Conservation (phyloP, 2,113 vertebrate species). For the Solenodon paradoxus region DNA sequence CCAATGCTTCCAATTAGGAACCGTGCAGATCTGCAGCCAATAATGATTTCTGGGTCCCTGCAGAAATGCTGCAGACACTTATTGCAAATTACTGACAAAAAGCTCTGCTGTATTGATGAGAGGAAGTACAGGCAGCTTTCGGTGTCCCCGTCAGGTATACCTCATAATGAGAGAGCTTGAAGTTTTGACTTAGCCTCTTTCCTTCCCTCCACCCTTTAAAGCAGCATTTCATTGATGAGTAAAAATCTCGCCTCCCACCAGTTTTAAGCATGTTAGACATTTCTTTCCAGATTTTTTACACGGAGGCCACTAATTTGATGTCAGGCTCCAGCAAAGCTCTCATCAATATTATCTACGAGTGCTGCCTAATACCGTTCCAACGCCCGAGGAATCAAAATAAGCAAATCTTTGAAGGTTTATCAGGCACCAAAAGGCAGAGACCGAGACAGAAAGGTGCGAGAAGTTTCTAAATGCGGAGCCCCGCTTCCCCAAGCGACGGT, state of each 20-base stretch:
- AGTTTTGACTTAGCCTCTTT: constrained; percentile 79
- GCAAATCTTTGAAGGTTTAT: constrained; percentile 72
- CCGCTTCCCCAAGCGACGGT: not conserved
- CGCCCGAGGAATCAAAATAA: constrained; percentile 70
- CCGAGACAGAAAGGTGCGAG: constrained; percentile 13
- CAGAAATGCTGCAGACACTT: constrained; percentile 95
- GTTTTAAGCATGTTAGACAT: constrained; percentile 85
- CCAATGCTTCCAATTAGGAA: constrained; percentile 99
- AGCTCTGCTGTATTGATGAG: constrained; percentile 96
- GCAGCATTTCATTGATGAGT: constrained; percentile 79
- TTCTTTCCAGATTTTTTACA: constrained; percentile 83
- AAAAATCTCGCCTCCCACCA: constrained; percentile 83
- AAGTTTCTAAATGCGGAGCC: constrained; percentile 56
- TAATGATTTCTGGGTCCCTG: constrained; percentile 97
- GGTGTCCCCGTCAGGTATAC: constrained; percentile 92
- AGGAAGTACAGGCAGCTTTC: constrained; percentile 87
- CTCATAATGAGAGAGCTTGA: constrained; percentile 87
- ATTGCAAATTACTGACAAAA: constrained; percentile 99
- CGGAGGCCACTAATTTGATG: constrained; percentile 89
- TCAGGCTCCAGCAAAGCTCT: constrained; percentile 84
- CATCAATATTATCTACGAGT: constrained; percentile 89
- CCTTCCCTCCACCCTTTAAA: constrained; percentile 79
- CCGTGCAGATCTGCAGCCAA: constrained; percentile 91
- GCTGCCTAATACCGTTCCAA: constrained; percentile 79
- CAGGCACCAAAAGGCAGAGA: constrained; percentile 59